phyloP scores from a whole-genome alignment of 2,797 vertebrate genomes.

The Lophius americanus region DNA sequence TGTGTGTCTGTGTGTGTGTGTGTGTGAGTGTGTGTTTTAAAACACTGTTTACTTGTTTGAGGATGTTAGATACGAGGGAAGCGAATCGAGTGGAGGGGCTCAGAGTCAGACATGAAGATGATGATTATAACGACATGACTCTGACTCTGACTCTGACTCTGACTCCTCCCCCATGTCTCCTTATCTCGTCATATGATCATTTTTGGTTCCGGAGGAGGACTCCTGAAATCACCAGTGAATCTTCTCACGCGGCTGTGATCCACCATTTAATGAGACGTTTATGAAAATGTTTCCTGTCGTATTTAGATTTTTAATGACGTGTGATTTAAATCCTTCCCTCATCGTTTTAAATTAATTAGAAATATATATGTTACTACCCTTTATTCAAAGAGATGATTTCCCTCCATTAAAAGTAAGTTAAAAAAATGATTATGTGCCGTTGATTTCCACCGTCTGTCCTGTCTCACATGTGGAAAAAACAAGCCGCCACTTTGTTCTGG shows the following conservation, averaged over 20 bases:
- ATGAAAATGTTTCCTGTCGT: too few relatives aligned
- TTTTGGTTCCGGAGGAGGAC: conserved; percentile 27
- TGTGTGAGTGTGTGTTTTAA: neutral
- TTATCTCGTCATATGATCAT: conserved; percentile 26
- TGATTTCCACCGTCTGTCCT: too few relatives aligned
- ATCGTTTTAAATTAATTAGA: too few relatives aligned
- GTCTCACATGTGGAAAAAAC: too few relatives aligned
- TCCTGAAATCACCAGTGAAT: conserved; percentile 29
- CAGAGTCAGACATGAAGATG: conserved; percentile 34
- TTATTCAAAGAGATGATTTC: too few relatives aligned
- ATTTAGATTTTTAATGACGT: too few relatives aligned
- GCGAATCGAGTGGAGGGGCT: conserved; percentile 12
- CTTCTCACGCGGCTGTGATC: conserved; percentile 18
- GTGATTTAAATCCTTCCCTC: too few relatives aligned
- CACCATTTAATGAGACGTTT: neutral
- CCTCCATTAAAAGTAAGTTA: too few relatives aligned
- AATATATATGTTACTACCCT: too few relatives aligned
- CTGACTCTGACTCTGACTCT: conserved; percentile 21
- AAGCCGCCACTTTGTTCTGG: too few relatives aligned
- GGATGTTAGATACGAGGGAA: conserved; percentile 40
- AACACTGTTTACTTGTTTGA: conserved; percentile 4
- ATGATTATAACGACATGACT: conserved; percentile 50
- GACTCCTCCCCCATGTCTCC: neutral
- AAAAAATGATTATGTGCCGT: too few relatives aligned
- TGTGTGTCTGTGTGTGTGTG: neutral